These are phyloP conservation scores for Cloeon dipterum DNA, from an alignment of 2,888 invertebrate species.

Conservation along the genomic window DNA sequence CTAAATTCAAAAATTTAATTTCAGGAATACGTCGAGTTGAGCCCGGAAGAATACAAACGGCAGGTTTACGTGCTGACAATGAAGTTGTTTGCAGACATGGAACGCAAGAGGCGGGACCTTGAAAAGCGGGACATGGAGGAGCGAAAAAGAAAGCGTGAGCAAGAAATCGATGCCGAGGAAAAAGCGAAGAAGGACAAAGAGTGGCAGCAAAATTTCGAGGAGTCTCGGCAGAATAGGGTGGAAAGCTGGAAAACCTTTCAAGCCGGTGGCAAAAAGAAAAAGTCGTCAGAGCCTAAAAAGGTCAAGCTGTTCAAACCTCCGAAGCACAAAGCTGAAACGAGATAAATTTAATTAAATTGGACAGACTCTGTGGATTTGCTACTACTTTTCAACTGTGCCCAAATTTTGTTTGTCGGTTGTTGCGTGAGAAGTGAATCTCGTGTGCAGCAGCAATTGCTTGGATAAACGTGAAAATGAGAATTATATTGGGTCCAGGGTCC, in stretches of 20 bases:
- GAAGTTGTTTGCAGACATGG: constrained; percentile 93
- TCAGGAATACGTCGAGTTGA: too few species aligned
- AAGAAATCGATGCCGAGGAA: constrained; percentile 82
- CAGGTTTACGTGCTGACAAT: constrained; percentile 96
- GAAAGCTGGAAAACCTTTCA: constrained; percentile 86
- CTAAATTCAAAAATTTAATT: too few species aligned
- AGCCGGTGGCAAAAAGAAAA: constrained; percentile 29
- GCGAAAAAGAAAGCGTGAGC: constrained; percentile 78
- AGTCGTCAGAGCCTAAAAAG: constrained; percentile 26
- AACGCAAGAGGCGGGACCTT: constrained; percentile 64
- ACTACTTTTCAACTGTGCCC: too few species aligned
- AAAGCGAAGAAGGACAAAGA: constrained; percentile 75
- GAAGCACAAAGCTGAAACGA: constrained; percentile 79
- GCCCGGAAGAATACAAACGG: constrained; percentile 39
- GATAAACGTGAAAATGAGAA: too few species aligned
- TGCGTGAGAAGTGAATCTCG: too few species aligned
- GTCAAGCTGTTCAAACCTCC: constrained; percentile 68
- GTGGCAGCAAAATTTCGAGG: constrained; percentile 98
- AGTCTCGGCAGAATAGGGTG: constrained; percentile 75
- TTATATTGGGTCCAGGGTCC: too few species aligned
- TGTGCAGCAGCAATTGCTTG: too few species aligned
- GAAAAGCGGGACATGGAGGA: constrained; percentile 83
- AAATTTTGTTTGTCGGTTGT: too few species aligned
- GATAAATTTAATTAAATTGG: too few species aligned
- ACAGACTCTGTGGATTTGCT: too few species aligned